Evolutionary conservation across 2,888 invertebrate species (phyloP).

Genomic region (Hydraecia micacea): DNA sequence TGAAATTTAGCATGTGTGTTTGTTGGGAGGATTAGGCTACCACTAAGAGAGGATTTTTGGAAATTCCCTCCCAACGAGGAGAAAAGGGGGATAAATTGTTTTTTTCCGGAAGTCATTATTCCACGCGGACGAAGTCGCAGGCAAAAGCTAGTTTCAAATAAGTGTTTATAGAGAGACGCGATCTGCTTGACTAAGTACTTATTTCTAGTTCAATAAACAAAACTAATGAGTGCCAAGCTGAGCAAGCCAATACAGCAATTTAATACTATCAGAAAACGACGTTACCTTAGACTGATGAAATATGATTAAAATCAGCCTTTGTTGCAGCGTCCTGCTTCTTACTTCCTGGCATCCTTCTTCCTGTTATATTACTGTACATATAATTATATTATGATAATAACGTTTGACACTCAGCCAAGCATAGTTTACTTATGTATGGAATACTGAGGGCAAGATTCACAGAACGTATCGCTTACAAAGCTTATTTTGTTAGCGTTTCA

Average conservation of each 20-base stretch:
- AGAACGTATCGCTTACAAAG: not conserved
- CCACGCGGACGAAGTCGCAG: too few relatives aligned
- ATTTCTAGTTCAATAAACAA: not conserved
- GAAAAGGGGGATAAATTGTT: too few relatives aligned
- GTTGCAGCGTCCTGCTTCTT: not conserved
- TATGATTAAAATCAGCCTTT: not conserved
- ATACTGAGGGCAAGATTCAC: not conserved
- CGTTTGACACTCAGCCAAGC: not conserved
- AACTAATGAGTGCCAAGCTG: not conserved
- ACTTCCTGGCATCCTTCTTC: not conserved
- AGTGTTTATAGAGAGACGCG: not conserved
- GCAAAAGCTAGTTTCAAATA: too few relatives aligned
- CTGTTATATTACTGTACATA: not conserved
- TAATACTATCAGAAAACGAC: too few relatives aligned
- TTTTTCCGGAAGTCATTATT: too few relatives aligned
- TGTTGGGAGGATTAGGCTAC: too few relatives aligned
- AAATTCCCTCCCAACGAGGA: too few relatives aligned
- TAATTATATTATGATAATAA: not conserved
- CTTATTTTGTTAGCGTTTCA: not conserved
- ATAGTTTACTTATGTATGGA: not conserved
- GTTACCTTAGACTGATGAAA: not conserved
- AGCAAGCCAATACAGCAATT: not conserved
- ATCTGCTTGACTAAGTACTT: not conserved
- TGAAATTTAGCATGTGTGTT: too few relatives aligned
- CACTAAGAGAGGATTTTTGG: too few relatives aligned